Percentiles rank a stretch among this genome's conserved stretches.
Conservation (phyloP, 2,797 vertebrate species). For the Neostethus bicornis region DNA sequence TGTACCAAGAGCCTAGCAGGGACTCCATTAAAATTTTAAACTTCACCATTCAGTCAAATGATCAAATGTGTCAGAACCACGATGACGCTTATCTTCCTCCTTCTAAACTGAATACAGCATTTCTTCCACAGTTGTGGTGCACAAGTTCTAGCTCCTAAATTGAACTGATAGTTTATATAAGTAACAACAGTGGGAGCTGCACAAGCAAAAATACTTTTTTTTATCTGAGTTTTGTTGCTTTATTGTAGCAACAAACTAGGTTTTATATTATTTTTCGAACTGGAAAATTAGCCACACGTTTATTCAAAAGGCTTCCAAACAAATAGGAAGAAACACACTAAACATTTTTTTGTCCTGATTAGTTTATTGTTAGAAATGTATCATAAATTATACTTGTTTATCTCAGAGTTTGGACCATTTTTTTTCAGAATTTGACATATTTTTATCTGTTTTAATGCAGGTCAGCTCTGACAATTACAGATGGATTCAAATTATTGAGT, state of each 20-base stretch:
- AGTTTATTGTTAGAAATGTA: neutral
- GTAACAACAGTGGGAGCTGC: conserved; percentile 4
- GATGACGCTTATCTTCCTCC: conserved; percentile 31
- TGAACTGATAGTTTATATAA: conserved; percentile 31
- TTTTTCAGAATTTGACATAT: no score
- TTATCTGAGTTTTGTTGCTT: conserved; percentile 12
- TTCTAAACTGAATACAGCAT: conserved; percentile 36
- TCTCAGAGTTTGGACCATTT: no score
- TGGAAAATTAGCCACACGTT: no score
- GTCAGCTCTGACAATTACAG: no score
- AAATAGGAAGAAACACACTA: neutral
- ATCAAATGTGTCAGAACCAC: conserved; percentile 43
- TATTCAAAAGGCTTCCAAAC: neutral
- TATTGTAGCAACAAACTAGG: neutral
- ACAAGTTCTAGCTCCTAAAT: conserved; percentile 42
- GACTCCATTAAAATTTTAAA: conserved; percentile 64
- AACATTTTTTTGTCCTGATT: neutral
- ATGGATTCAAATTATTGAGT: no score
- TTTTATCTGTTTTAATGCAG: no score
- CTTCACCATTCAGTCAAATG: conserved; percentile 51
- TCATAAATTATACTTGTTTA: no score
- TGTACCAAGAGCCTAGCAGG: conserved; percentile 17
- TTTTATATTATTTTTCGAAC: no score
- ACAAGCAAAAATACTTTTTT: conserved; percentile 7
- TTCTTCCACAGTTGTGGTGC: conserved; percentile 21